Percentiles rank a stretch among this genome's conserved stretches.
These are phyloP conservation scores for Drosophila prosaltans DNA, from an alignment of 1,140 invertebrate species.

Conservation along the genomic window DNA sequence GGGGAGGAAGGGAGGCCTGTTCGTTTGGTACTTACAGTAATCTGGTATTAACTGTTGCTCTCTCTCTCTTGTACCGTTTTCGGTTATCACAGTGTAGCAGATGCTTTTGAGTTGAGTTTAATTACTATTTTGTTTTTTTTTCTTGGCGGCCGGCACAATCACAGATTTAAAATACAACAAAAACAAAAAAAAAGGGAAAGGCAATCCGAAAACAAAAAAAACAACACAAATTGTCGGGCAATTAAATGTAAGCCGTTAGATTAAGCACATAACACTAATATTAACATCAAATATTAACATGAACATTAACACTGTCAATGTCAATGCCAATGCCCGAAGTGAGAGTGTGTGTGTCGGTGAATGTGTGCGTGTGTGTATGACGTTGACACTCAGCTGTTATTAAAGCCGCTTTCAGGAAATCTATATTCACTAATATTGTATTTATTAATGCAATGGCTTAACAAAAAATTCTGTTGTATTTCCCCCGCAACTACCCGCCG, in stretches of 20 bases:
- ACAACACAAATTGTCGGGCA: neutral
- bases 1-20: neutral
- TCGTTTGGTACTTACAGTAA: neutral
- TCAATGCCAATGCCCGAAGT: constrained; percentile 24
- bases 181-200: neutral
- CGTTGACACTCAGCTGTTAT: constrained; percentile 7
- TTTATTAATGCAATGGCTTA: neutral
- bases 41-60: neutral
- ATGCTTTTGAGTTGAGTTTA: neutral
- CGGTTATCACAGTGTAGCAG: neutral
- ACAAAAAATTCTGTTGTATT: neutral
- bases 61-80: neutral
- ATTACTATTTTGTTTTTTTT: neutral
- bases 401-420: neutral
- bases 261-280: neutral
- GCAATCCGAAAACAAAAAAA: neutral
- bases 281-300: constrained; percentile 1
- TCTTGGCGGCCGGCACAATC: neutral
- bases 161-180: neutral
- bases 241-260: neutral
- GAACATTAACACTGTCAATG: constrained; percentile 13
- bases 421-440: neutral
- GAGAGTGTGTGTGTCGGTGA: neutral
- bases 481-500: neutral
- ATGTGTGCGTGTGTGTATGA: neutral